Conservation (phyloP, 2,888 invertebrate genomes). For the Troilus luridus region DNA sequence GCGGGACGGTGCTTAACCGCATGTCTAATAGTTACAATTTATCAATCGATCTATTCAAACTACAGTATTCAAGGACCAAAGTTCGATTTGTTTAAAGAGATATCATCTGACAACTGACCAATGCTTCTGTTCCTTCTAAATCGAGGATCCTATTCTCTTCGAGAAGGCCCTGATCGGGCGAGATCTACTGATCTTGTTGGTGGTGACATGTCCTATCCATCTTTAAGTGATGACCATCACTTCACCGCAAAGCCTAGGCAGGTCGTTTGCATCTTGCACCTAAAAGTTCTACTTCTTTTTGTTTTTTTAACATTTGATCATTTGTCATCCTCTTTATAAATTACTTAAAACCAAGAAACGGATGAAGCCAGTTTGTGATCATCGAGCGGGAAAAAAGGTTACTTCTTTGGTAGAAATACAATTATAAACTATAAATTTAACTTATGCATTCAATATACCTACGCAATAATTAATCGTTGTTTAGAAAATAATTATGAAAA, state of each 20-base stretch:
- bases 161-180: neutral
- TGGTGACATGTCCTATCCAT: neutral
- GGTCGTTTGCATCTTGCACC: neutral
- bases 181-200: neutral
- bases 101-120: neutral
- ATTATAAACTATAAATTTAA: no score
- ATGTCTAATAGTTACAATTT: no score
- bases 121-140: neutral
- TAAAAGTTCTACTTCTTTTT: neutral
- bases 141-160: neutral
- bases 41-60: no score
- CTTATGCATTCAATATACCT: no score
- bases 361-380: no score
- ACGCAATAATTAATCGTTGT: no score
- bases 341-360: no score
- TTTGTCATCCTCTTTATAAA: neutral
- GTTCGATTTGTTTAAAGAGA: neutral
- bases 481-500: no score
- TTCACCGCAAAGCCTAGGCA: neutral
- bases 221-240: neutral
- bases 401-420: no score
- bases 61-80: neutral
- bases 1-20: no score
- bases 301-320: neutral
- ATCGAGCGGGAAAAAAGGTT: no score